Evolutionary conservation across 2,888 invertebrate species (phyloP).

Genomic region (Sarcophaga subvicina): DNA sequence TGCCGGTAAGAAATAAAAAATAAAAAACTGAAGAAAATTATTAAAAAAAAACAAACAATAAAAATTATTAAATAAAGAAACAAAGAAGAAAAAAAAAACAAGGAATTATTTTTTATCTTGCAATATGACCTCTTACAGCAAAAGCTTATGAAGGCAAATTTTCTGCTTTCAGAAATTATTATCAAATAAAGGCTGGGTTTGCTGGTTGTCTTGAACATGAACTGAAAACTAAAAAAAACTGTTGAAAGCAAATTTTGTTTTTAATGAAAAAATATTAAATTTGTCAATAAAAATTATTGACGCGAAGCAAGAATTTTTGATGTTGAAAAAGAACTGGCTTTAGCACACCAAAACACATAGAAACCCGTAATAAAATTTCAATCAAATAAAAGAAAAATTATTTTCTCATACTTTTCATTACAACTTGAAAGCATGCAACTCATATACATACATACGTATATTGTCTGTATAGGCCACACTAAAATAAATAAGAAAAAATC

Average conservation of each 20-base stretch:
- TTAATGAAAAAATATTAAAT: background rate
- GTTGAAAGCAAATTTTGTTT: background rate
- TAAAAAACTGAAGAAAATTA: background rate
- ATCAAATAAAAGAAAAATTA: too few species aligned
- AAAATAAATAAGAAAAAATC: too few species aligned
- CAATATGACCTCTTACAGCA: constrained; percentile 61
- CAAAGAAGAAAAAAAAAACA: constrained; percentile 21
- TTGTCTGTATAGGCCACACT: too few species aligned
- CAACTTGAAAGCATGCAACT: too few species aligned
- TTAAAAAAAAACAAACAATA: constrained; percentile 16
- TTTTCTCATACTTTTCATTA: too few species aligned
- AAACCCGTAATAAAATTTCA: too few species aligned
- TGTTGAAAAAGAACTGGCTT: too few species aligned
- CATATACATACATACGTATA: too few species aligned
- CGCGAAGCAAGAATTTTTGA: too few species aligned
- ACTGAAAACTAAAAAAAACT: constrained; percentile 27
- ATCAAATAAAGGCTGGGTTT: constrained; percentile 53
- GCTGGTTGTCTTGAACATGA: constrained; percentile 4
- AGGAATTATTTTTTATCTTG: constrained; percentile 20
- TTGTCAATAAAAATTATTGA: background rate
- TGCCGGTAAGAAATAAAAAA: constrained; percentile 27
- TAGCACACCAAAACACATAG: too few species aligned
- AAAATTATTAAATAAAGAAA: constrained; percentile 41
- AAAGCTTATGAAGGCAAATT: background rate
- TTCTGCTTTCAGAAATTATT: too few species aligned